Evolutionary conservation across 2,113 vertebrate genomes (phyloP).

Genomic region (Atherinomorus stipes): DNA sequence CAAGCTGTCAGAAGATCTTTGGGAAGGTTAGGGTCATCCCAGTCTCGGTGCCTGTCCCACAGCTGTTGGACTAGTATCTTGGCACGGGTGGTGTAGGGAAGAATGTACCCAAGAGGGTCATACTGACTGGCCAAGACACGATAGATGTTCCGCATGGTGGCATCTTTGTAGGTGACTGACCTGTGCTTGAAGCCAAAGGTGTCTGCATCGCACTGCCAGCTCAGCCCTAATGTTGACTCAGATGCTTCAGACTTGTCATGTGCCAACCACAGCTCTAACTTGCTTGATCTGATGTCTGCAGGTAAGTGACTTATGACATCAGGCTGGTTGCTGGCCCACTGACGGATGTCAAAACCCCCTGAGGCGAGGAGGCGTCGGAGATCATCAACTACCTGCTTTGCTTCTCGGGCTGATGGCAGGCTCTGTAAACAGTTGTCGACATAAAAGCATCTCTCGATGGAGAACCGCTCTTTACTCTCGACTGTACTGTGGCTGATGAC

Average conservation of each 20-base stretch:
- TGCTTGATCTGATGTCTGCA: background rate
- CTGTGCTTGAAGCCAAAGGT: slow-evolving; percentile 2
- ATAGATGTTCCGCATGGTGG: slow-evolving; percentile 1
- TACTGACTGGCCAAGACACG: background rate
- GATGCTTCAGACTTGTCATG: background rate
- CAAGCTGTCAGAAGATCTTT: background rate
- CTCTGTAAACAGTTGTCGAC: slow-evolving; percentile 9
- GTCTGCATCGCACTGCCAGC: background rate
- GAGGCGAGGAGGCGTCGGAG: background rate
- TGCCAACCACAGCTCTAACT: background rate
- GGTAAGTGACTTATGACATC: background rate
- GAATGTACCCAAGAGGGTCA: background rate
- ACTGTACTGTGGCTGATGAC: background rate
- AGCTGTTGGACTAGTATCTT: background rate
- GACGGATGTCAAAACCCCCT: background rate
- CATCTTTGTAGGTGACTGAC: background rate
- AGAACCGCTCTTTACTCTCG: slow-evolving; percentile 1
- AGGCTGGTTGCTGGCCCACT: background rate
- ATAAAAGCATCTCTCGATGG: background rate
- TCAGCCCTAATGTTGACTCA: background rate
- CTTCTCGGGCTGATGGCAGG: background rate
- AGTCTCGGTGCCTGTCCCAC: background rate
- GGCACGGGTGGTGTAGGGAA: background rate
- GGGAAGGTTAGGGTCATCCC: background rate
- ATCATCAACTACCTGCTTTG: background rate